phyloP scores from a whole-genome alignment of 2,797 vertebrate species.

The Eulemur coronatus region DNA sequence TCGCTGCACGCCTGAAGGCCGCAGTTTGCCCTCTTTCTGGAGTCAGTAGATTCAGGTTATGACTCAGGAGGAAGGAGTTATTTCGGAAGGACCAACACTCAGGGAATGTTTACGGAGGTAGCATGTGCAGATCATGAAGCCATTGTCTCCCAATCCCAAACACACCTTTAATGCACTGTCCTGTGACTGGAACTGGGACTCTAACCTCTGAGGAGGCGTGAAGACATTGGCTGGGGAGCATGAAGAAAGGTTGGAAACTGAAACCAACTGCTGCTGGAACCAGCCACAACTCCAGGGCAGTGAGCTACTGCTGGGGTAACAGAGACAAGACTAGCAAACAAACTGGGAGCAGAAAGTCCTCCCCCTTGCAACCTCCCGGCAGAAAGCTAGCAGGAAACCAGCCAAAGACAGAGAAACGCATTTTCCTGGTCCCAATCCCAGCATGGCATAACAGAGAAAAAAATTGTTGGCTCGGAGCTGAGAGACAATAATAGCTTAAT shows the following conservation, averaged over 20 bases:
- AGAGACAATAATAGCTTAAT: not conserved
- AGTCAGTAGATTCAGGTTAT: not conserved
- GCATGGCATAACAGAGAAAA: not conserved
- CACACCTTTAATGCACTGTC: not conserved
- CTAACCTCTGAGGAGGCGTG: not conserved
- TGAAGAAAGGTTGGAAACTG: not conserved
- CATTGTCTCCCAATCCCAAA: not conserved
- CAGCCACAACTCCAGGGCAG: not conserved
- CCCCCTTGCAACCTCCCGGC: not conserved
- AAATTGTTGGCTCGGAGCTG: not conserved
- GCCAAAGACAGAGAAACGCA: not conserved
- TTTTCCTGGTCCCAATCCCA: not conserved
- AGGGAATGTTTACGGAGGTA: not conserved
- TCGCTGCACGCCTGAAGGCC: not conserved
- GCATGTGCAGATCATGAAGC: not conserved
- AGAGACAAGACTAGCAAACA: not conserved
- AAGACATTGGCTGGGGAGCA: not conserved
- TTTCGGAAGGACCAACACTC: slow-evolving; percentile 27
- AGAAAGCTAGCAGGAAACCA: not conserved
- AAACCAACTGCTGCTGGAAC: not conserved
- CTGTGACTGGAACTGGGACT: not conserved
- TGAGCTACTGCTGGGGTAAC: not conserved
- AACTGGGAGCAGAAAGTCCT: not conserved
- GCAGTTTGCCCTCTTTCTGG: not conserved
- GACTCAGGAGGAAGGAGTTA: not conserved